Percentiles rank a stretch among this genome's conserved stretches.
Evolutionary conservation across 2,888 invertebrate species (phyloP).

Genomic region (Thelaira solivaga): DNA sequence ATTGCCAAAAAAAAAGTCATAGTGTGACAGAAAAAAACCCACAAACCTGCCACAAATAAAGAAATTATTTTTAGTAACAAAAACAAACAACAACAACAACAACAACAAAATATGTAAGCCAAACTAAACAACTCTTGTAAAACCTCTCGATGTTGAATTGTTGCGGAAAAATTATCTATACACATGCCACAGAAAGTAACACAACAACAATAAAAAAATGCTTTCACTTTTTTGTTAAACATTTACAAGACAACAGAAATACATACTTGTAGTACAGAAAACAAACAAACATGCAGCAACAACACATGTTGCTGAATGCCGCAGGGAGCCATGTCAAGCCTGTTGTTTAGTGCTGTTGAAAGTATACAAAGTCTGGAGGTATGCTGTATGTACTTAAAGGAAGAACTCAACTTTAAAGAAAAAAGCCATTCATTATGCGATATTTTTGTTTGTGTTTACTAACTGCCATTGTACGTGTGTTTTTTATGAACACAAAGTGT

Average conservation of each 20-base stretch:
- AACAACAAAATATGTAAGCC: neutral
- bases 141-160: conserved; percentile 15
- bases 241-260: conserved; percentile 27
- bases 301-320: conserved; percentile 24
- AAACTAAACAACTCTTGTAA: neutral
- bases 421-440: conserved; percentile 45
- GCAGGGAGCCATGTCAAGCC: too few species aligned
- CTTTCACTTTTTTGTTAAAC: conserved; percentile 59
- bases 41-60: conserved; percentile 23
- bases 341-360: neutral
- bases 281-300: neutral
- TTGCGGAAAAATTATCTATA: conserved; percentile 36
- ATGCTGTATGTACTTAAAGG: conserved; percentile 45
- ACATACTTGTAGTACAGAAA: conserved; percentile 20
- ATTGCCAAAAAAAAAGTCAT: too few species aligned
- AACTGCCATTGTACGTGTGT: neutral
- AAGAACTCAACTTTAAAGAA: conserved; percentile 23
- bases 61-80: conserved; percentile 30
- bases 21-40: neutral
- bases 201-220: conserved; percentile 37
- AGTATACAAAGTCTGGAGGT: too few species aligned
- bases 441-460: neutral
- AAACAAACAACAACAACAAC: conserved; percentile 4
- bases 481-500: conserved; percentile 32
- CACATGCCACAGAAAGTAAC: conserved; percentile 57